phyloP scores from a whole-genome alignment of 2,113 vertebrate genomes.

The Rhipidura dahli region DNA sequence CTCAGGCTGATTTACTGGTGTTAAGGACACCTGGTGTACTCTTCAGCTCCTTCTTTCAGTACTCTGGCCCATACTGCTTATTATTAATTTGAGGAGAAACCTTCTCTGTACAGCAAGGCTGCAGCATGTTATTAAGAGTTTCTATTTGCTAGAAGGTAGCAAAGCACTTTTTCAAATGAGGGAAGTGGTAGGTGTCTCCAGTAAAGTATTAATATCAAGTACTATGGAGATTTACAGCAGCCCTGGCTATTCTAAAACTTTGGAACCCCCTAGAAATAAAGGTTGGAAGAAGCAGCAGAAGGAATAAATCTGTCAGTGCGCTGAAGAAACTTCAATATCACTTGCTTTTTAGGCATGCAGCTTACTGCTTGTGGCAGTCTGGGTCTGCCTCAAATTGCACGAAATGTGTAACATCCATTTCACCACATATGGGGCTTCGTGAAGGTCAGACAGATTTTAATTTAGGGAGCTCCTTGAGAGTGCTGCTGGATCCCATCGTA shows the following conservation, averaged over 20 bases:
- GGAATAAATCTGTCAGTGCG: not conserved
- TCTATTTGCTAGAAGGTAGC: not conserved
- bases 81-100: not conserved
- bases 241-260: not conserved
- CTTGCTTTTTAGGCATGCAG: not conserved
- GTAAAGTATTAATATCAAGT: not conserved
- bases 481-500: slow-evolving; percentile 20
- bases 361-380: slow-evolving; percentile 20
- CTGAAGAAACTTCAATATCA: not conserved
- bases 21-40: not conserved
- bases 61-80: not conserved
- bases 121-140: not conserved
- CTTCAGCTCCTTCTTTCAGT: not conserved
- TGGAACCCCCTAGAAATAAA: not conserved
- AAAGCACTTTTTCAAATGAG: not conserved
- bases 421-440: not conserved
- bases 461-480: slow-evolving; percentile 5
- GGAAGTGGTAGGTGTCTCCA: not conserved
- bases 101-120: not conserved
- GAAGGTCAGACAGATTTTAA: slow-evolving; percentile 66
- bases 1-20: not conserved
- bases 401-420: slow-evolving; percentile 47
- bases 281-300: not conserved
- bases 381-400: slow-evolving; percentile 46
- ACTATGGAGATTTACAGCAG: not conserved